Evolutionary conservation across 2,113 vertebrate genomes (phyloP).

Genomic region (Cricetomys ansorgei): DNA sequence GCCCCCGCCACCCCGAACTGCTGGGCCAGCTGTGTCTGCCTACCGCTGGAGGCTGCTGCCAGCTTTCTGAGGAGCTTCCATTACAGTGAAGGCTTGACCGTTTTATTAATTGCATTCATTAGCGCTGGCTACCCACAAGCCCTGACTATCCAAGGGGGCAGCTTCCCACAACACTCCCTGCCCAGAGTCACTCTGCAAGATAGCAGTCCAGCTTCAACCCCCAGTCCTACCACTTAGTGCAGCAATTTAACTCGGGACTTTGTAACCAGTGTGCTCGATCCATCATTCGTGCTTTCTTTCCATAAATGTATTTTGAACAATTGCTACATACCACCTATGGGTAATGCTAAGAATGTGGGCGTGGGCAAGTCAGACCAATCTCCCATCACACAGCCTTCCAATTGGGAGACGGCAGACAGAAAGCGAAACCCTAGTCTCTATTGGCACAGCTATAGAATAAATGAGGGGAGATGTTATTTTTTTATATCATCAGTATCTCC

Average conservation of each 20-base stretch:
- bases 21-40: background rate
- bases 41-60: rapidly evolving
- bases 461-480: background rate
- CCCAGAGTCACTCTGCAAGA: background rate
- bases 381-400: background rate
- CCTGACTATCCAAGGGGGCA: background rate
- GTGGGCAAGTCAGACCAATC: background rate
- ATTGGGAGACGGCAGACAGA: background rate
- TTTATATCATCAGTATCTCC: background rate
- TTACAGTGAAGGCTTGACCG: background rate
- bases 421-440: background rate
- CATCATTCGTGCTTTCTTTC: background rate
- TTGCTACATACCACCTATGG: background rate
- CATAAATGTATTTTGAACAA: background rate
- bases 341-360: background rate
- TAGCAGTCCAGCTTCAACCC: background rate
- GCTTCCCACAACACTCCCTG: background rate
- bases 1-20: no score
- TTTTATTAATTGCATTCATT: background rate
- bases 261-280: rapidly evolving
- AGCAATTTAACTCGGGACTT: background rate
- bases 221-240: background rate
- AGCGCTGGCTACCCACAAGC: background rate
- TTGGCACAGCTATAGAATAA: background rate
- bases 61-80: background rate